Conservation (phyloP, 2,888 invertebrate species). For the Meganola albula region DNA sequence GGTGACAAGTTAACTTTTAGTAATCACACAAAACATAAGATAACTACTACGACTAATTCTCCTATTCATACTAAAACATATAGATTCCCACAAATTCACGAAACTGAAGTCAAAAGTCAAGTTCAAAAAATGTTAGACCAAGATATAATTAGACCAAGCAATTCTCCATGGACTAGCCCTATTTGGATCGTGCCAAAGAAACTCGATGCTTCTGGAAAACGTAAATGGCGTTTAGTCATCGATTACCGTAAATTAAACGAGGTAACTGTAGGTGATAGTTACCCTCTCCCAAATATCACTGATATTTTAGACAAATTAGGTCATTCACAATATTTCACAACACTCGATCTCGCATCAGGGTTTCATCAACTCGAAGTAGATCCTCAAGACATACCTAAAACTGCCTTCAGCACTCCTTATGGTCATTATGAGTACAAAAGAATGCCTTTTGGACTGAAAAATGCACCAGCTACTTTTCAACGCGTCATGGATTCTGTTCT, state of each 20-base stretch:
- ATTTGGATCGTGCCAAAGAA: constrained; percentile 9
- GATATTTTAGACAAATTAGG: constrained; percentile 8
- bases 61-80: constrained; percentile 20
- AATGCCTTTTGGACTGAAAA: constrained; percentile 9
- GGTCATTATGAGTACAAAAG: constrained; percentile 8
- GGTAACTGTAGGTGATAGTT: constrained; percentile 4
- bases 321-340: constrained; percentile 7
- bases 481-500: constrained; percentile 9
- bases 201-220: constrained; percentile 6
- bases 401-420: constrained; percentile 6
- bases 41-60: constrained; percentile 5
- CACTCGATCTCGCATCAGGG: constrained; percentile 5
- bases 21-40: constrained; percentile 7
- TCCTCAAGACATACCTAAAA: constrained; percentile 5
- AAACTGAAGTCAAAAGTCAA: constrained; percentile 30
- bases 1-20: constrained; percentile 2
- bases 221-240: constrained; percentile 7
- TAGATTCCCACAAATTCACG: constrained; percentile 29
- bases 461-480: constrained; percentile 9
- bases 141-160: constrained; percentile 6
- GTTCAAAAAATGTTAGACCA: constrained; percentile 11
- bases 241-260: constrained; percentile 3
- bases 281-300: constrained; percentile 5
- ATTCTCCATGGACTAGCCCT: constrained; percentile 4
- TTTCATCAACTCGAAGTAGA: constrained; percentile 8